Evolutionary conservation across 2,888 invertebrate species (phyloP).

Genomic region (Hydrotaea diabolus): DNA sequence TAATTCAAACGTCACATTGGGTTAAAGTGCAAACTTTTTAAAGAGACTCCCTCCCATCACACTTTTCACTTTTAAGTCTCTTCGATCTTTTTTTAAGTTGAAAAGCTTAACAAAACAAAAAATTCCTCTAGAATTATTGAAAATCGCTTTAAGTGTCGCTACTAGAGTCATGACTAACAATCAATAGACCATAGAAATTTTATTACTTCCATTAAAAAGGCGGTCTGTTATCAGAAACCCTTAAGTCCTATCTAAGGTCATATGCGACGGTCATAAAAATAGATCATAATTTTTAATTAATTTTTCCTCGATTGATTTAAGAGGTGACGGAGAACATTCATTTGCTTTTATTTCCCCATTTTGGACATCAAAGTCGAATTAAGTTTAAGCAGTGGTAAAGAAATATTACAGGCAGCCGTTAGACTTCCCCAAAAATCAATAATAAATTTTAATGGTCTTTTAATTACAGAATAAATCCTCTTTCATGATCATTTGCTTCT

Average conservation of each 20-base stretch:
- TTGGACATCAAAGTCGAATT: background rate
- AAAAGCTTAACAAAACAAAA: too few species aligned
- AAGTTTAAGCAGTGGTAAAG: background rate
- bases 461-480: slow-evolving; percentile 3
- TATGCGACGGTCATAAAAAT: background rate
- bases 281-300: background rate
- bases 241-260: background rate
- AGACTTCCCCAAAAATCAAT: background rate
- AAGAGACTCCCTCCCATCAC: too few species aligned
- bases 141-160: too few species aligned
- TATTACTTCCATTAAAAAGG: background rate
- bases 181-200: too few species aligned
- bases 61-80: too few species aligned
- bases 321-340: background rate
- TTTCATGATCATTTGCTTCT: background rate
- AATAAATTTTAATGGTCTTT: background rate
- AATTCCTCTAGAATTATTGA: too few species aligned
- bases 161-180: too few species aligned
- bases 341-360: background rate
- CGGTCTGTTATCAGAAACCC: background rate
- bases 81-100: too few species aligned
- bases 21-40: too few species aligned
- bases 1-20: too few species aligned
- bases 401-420: background rate
- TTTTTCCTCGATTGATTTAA: background rate